Evolutionary conservation across 1,140 invertebrate species (phyloP), one percentile per base, ranked within the genome.

Genomic region (Cheumatopsyche charites): DNA sequence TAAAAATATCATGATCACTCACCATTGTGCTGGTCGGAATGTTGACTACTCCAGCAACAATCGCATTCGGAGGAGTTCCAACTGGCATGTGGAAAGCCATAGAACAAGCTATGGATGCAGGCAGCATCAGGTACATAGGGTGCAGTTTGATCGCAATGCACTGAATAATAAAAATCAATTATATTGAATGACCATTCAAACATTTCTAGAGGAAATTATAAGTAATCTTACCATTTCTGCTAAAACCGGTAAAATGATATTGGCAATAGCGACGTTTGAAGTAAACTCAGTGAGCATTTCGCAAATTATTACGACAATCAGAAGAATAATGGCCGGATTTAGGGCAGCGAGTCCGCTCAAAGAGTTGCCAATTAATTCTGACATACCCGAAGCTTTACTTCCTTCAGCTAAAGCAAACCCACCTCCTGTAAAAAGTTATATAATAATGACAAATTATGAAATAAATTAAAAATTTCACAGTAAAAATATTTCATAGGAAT

Each of bases 21-120:
- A 91, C 87, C 87, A 94, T 94, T 77, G 93, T 91, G 72, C 87
- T 87, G 0, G 91, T 91, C 68, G 85, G 88, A 78, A 95, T 93
- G 72, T 89, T 88, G 1, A 90, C 91, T 25, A 92, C 90, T 0
- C 91, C 90, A 52, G 93, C 93, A 0, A 94, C 94, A 65, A 98
- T 94, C 0, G 96, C 96, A 82, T 98, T 98, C n/a, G 96, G 96
- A 3, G 95, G 94, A 0, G 90, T 91, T 2, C 87, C 87, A 0
- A 96, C 93, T 1, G 95, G 95, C 78, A 89, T 83, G 76, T 84
- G 84, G 82, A 91, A 91, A 2, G 90, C 88, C 82, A 88, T 95
- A 6, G 93, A 95, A 79, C 91, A 93, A 6, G 88, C 89, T 52
- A 92, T 80, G 0, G 93, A 88, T 0, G 93, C 90, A 0, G 96